Conservation (phyloP, 2,888 invertebrate species). For the Troilus luridus region DNA sequence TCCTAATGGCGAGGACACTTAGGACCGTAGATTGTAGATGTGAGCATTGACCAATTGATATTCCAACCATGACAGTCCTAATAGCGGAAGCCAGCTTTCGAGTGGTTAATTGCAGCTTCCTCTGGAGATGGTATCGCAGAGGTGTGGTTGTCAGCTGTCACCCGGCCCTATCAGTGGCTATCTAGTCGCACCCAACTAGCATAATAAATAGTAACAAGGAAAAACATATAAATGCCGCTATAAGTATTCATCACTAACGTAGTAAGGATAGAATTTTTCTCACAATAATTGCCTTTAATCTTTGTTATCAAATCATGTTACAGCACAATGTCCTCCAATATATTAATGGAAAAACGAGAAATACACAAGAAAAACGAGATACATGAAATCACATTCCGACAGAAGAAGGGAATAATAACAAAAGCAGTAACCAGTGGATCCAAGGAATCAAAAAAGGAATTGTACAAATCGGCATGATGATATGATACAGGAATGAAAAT, state of each 20-base stretch:
- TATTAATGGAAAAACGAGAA: no score
- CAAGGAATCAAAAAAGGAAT: no score
- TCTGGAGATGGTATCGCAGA: slow-evolving; percentile 23
- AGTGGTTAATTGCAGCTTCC: slow-evolving; percentile 41
- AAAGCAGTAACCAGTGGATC: no score
- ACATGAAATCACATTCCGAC: no score
- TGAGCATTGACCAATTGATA: slow-evolving; percentile 22
- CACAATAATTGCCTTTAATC: neutral
- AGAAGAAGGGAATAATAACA: no score
- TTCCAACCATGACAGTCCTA: neutral
- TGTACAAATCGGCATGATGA: no score
- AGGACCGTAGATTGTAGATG: slow-evolving; percentile 16
- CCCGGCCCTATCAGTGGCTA: neutral
- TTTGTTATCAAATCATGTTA: neutral
- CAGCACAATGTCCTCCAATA: neutral
- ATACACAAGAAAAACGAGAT: no score
- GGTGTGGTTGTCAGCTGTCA: slow-evolving; percentile 35
- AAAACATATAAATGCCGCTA: neutral
- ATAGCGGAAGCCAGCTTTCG: slow-evolving; percentile 38
- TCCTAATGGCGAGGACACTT: neutral
- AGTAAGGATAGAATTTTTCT: neutral
- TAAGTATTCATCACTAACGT: neutral
- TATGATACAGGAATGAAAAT: no score
- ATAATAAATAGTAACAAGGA: slow-evolving; percentile 32
- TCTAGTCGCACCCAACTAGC: neutral